Evolutionary conservation across 2,888 invertebrate species (phyloP), one percentile per base, ranked within the genome.

Genomic region (Spodoptera picta): DNA sequence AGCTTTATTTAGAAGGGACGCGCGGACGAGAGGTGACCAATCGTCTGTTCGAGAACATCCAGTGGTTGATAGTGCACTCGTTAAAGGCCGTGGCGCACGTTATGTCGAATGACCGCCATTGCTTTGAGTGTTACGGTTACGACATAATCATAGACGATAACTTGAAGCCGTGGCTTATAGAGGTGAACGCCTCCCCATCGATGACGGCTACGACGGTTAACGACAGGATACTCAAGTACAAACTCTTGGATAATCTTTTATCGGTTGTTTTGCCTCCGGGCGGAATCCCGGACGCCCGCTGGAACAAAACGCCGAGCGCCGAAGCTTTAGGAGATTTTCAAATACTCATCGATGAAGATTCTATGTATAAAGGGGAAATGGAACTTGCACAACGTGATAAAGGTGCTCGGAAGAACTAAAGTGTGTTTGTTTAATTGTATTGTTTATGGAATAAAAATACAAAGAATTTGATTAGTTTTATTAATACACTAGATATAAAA

Each of bases 131-230:
- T 84, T 99, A 99, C 85, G 99, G 99, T 57, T 99, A 98, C 88
- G 99, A 99, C 85, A 98, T 98, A 59, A 99, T 99, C 77, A 98
- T 99, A 77, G 99, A 99, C 89, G 97, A 98, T 85, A 97, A 97
- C 83, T 92, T 99, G 51, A 99, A 99, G 88, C 98, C 99, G 0
- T 99, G 98, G 98, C 94, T 98, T 49, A 97, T 98, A 72, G 98
- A 98, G 93, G 98, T 98, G 49, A 99, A 99, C 88, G 98, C 99
- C 4, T 98, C 98, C 3, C 99, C 99, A 0, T 98, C 98, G 0
- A 92, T 99, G 79, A 97, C 98, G 4, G 98, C 98, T 2, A 99
- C 99, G 0, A 99, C 99, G 0, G 97, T 97, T 0, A 98, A 98
- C 85, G 99, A 99, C 90, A 95, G 98, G 81, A 98, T 98, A 83